These are phyloP conservation scores for Laterallus jamaicensis DNA, from an alignment of 2,113 vertebrate genomes.

Conservation along the genomic window DNA sequence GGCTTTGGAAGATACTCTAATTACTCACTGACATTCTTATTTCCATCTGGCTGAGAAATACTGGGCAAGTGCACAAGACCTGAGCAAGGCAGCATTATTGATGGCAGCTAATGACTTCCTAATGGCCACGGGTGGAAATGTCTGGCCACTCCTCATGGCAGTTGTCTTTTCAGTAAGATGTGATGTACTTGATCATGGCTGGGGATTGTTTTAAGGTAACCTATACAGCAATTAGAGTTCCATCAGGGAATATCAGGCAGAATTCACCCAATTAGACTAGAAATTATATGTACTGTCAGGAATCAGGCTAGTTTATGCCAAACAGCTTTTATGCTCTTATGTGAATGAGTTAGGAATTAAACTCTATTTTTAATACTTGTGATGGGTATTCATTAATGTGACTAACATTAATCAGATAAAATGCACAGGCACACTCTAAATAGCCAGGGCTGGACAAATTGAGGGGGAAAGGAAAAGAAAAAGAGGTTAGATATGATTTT, in stretches of 20 bases:
- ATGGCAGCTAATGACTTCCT: neutral
- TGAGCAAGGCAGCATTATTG: neutral
- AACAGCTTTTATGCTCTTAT: neutral
- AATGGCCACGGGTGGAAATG: neutral
- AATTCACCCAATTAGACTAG: neutral
- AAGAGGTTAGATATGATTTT: accelerated
- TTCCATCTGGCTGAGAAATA: neutral
- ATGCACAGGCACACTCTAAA: neutral
- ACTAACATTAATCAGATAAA: neutral
- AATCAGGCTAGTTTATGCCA: neutral
- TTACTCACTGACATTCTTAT: neutral
- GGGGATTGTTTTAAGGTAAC: neutral
- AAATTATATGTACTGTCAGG: neutral
- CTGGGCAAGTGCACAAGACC: neutral
- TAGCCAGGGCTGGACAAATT: neutral
- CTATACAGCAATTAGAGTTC: neutral
- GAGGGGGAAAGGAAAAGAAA: accelerated
- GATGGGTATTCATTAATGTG: neutral
- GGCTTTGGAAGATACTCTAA: neutral
- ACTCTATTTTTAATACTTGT: neutral
- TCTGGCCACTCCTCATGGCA: neutral
- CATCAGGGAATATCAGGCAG: neutral
- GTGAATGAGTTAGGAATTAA: neutral
- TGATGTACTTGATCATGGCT: neutral
- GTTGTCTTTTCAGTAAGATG: neutral